These are phyloP conservation scores for Otocyon megalotis DNA, from an alignment of 2,113 vertebrate genomes.

Conservation along the genomic window DNA sequence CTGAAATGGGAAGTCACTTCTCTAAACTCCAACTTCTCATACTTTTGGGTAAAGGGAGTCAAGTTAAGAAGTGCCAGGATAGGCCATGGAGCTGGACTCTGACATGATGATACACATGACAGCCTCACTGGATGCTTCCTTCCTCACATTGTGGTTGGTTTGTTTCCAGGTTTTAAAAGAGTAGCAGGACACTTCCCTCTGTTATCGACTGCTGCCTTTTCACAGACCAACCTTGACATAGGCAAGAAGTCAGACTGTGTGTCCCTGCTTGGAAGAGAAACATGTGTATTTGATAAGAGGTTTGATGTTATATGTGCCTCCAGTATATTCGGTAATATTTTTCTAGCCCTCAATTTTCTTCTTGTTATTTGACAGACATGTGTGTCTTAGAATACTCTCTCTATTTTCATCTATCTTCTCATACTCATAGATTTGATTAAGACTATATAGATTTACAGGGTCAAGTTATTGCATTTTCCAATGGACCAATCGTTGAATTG, in stretches of 20 bases:
- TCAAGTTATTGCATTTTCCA: not conserved
- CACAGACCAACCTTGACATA: not conserved
- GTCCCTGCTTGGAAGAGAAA: not conserved
- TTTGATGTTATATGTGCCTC: not conserved
- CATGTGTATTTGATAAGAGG: not conserved
- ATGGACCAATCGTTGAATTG: not conserved
- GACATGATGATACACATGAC: not conserved
- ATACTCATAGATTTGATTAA: not conserved
- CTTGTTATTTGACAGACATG: not conserved
- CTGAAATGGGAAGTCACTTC: not conserved
- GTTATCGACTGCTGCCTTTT: not conserved
- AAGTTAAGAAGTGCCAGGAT: accelerated
- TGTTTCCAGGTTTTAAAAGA: not conserved
- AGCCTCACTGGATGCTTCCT: not conserved
- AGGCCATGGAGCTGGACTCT: not conserved
- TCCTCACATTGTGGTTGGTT: not conserved
- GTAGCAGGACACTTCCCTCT: not conserved
- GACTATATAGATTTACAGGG: not conserved
- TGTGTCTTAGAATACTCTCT: not conserved
- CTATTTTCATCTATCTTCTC: not conserved
- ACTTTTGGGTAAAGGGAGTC: not conserved
- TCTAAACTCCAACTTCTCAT: not conserved
- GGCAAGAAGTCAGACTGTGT: not conserved
- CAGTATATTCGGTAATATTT: not conserved
- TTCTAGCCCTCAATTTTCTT: not conserved